Conservation (phyloP, 2,888 invertebrate genomes). For the Leistus spinibarbis region DNA sequence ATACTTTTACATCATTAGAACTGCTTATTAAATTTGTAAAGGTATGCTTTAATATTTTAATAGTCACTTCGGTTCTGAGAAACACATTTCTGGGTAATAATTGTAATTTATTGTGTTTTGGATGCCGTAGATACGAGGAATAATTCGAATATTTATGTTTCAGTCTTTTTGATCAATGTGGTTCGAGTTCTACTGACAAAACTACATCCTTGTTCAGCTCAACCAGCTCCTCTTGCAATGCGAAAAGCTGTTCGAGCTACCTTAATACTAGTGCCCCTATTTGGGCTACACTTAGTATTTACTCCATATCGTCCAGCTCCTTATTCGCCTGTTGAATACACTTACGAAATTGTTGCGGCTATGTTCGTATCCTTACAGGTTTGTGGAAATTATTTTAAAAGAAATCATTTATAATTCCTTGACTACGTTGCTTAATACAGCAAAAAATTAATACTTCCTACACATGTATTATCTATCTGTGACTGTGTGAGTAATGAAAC, state of each 20-base stretch:
- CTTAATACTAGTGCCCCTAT: slow-evolving; percentile 75
- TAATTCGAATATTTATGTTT: slow-evolving; percentile 42
- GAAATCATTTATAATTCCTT: not conserved
- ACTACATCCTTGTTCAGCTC: slow-evolving; percentile 66
- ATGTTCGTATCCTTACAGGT: slow-evolving; percentile 75
- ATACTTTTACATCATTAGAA: too few relatives aligned
- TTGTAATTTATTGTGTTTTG: too few relatives aligned
- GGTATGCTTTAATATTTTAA: too few relatives aligned
- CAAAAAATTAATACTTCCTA: not conserved
- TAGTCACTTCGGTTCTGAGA: too few relatives aligned
- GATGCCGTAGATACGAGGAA: too few relatives aligned
- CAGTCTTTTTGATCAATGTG: slow-evolving; percentile 72
- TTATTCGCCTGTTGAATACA: slow-evolving; percentile 61
- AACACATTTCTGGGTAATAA: too few relatives aligned
- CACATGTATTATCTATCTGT: not conserved
- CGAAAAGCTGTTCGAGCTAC: slow-evolving; percentile 73
- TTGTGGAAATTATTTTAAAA: slow-evolving; percentile 35
- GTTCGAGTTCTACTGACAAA: slow-evolving; percentile 69
- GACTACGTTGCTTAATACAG: not conserved
- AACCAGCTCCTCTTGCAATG: slow-evolving; percentile 64
- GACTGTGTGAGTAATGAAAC: not conserved
- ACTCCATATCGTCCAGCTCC: slow-evolving; percentile 70
- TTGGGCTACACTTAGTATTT: slow-evolving; percentile 75
- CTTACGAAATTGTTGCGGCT: slow-evolving; percentile 71
- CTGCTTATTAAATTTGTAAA: too few relatives aligned